Base-by-base conservation (phyloP, 1,140 invertebrate genomes). In the Ctenoplectra terminalis region DNA sequence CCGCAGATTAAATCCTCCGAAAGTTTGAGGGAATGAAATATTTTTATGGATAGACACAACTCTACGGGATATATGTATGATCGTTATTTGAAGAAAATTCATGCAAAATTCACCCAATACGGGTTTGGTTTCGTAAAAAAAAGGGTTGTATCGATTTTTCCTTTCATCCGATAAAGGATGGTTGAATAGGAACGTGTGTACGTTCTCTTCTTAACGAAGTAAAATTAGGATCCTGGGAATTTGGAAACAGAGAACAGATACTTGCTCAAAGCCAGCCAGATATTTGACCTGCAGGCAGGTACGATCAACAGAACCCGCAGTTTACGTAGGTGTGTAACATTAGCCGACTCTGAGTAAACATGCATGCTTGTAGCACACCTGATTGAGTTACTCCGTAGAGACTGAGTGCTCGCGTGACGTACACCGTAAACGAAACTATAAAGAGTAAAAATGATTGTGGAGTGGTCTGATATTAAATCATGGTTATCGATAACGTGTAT, bases 291-390 rank as follows among this genome's bases (percentile, higher is more conserved):
- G 75, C 66, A 80, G 82, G 82, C 82, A 87, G 79, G 82, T 77
- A 87, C 83, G 87, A 89, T 80, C 82, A 81, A 87, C 85, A 82
- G 79, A 79, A 71, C 75, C 63, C 76, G 64, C 60, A 78, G 83
- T 87, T 86, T 90, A 83, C 85, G 87, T 84, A 81, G 89, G 78
- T 90, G 77, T 80, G 83, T 77, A 88, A 89, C 89, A 89, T 88
- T 87, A 90, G 87, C 83, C 79, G 74, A 80, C 64, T 83, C 86
- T 87, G 83, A 69, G 90, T 88, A 88, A 91, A 91, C 86, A 89
- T 89, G 89, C 87, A 89, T 85, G 73, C 76, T 90, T 82, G 87
- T 88, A 80, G 48, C 46, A 89, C 87, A 87, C 77, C 60, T 73
- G 71, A 74, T 67, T 73, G 43, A 69, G 77, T 83, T 74, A 52